Evolutionary conservation across 1,140 invertebrate genomes (phyloP), one percentile per base, ranked within the genome.

Genomic region (Aradophagus sp.): DNA sequence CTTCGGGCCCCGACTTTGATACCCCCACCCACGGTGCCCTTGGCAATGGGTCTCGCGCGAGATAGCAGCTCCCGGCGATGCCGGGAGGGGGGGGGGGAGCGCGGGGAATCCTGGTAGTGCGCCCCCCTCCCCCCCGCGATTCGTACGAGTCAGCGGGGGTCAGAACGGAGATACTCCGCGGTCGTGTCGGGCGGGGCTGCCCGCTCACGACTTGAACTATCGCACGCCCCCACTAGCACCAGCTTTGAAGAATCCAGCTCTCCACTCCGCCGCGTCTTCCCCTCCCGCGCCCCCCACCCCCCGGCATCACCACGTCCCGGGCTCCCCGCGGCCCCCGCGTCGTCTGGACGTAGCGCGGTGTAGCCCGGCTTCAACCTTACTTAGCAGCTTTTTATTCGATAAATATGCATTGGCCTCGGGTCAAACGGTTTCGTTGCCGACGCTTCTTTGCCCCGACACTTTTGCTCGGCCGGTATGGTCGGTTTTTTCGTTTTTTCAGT

Each of bases 191-290:
- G 84, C 83, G 84, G 84, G 84, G 84, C 84, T 83, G 81, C 77
- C 77, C 79, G 78, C 83, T 85, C 84, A 86, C 84, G 84, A 86
- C 83, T 86, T 86, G 84, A 86, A 86, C 84, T 86, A 86, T 86
- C 84, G 80, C 84, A 86, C 84, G 84, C 84, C 84, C 84, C 83
- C 84, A 83, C 83, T 83, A 83, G 81, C 82, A 84, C 81, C 81
- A 83, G 76, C 81, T 84, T 82, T 78, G 74, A 59, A 68, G 71
- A 58, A 66, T 56, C 59, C 53, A 68, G 61, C 66, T 66, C 65
- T 74, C 48, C 66, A 39, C 36, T 61, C 58, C 61, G 61, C 29
- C 63, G 26, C 47, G 55, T 41, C 34, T 39, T 41, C 27, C 31
- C 12, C 48, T 34, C 32, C 13, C 32, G 4, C 27, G 20, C 11